Base-by-base conservation (phyloP, 2,888 invertebrate species). In the Pardosa pseudoannulata region DNA sequence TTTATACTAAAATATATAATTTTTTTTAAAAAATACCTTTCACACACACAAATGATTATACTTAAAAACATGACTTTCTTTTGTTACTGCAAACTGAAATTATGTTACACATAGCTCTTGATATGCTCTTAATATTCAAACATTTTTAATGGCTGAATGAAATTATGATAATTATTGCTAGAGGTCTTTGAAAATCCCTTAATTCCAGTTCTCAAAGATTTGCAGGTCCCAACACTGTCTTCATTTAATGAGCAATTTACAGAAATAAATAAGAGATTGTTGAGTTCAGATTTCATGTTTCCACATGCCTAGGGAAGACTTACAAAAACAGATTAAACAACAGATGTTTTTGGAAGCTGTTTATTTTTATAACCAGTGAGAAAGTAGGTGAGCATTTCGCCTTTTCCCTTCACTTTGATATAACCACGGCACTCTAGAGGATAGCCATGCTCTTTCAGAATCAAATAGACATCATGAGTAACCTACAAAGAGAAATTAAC, bases 321-420 rank as follows among this genome's bases (percentile, higher is more conserved):
- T 19, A 64, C 29, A 50, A 56, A 31, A 71, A 32, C 27, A 39
- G 7, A 7, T 82, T 41, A 85, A 23, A 85, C 78, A 11, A 78
- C 72, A 39, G 83, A 85, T 46, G 78, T 79, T 39, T 86, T 86
- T 62, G 86, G 86, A 75, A 75, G 71, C 19, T 79, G 28, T 64
- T 56, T 76, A 32, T 83, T 50, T 31, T 72, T 80, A 29, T 76
- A 74, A 68, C 93, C 94, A 11, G 94, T 93, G 74, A 96, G 93
- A 91, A 97, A 96, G 92, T 95, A 97, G 0, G 97, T 98, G 88
- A 96, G 94, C 97, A 98, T 98, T 89, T 96, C 95, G 27, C 97
- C 97, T 92, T 98, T 98, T 79, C 97, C 98, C 92, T 98, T 98
- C 16, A 98, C 97, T 90, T 96, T 95, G 73, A 98, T 95, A 88